Evolutionary conservation across 2,797 vertebrate genomes (phyloP).

Genomic region (Carcharodon carcharias): DNA sequence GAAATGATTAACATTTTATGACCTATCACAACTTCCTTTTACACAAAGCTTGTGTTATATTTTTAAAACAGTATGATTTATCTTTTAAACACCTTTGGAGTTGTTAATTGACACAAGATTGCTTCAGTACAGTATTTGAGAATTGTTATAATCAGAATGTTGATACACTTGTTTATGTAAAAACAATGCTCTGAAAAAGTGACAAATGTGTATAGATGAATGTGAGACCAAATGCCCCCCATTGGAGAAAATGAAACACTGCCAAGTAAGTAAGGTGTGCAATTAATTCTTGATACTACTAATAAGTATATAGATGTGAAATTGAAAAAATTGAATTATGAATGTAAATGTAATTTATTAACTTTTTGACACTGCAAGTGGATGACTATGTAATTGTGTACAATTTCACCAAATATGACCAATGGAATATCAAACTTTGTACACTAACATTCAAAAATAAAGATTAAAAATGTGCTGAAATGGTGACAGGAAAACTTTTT

Average conservation of each 20-base stretch:
- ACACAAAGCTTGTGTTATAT: background rate
- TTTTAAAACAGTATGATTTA: background rate
- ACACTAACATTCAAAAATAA: conserved; percentile 8
- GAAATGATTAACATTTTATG: background rate
- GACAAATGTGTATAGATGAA: background rate
- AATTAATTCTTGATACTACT: conserved; percentile 14
- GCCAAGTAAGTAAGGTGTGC: conserved; percentile 27
- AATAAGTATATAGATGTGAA: background rate
- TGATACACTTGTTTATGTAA: background rate
- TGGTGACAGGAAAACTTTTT: background rate
- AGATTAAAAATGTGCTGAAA: background rate
- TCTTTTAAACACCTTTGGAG: background rate
- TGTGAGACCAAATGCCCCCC: background rate
- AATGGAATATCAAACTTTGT: background rate
- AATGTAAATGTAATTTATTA: conserved; percentile 35
- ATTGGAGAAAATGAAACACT: background rate
- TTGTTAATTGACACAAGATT: background rate
- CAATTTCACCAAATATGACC: background rate
- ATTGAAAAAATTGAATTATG: conserved; percentile 11
- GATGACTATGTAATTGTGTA: background rate
- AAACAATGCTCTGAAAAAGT: background rate
- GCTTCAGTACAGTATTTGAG: background rate
- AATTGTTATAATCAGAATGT: conserved; percentile 10
- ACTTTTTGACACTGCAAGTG: background rate
- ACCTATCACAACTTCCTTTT: background rate